These are phyloP conservation scores for Bombus balteatus DNA, from an alignment of 1,140 invertebrate species.

Conservation along the genomic window DNA sequence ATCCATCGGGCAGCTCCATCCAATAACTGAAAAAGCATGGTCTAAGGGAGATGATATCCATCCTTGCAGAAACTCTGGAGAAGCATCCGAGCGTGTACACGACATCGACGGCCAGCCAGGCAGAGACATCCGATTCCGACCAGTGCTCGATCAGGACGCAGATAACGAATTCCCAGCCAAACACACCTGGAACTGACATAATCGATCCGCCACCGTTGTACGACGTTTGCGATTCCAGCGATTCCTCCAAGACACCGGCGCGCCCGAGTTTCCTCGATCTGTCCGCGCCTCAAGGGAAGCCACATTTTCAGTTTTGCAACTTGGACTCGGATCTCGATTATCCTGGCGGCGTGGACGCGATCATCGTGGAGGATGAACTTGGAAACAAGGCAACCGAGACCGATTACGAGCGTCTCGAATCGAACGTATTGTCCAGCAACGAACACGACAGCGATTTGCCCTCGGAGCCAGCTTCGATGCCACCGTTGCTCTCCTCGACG, in stretches of 20 bases:
- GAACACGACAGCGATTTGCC: slow-evolving; percentile 78
- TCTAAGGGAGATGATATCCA: neutral
- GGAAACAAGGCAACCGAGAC: neutral
- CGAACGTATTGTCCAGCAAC: slow-evolving; percentile 60
- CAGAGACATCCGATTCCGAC: slow-evolving; percentile 77
- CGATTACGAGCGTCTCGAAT: slow-evolving; percentile 30
- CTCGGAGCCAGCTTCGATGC: slow-evolving; percentile 84
- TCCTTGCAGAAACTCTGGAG: slow-evolving; percentile 42
- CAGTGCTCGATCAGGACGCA: slow-evolving; percentile 79
- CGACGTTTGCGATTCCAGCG: slow-evolving; percentile 71
- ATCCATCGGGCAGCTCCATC: neutral
- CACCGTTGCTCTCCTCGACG: slow-evolving; percentile 79
- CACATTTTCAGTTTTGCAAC: slow-evolving; percentile 82
- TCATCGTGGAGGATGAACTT: slow-evolving; percentile 40
- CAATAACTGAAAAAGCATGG: neutral
- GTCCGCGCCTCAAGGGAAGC: slow-evolving; percentile 80
- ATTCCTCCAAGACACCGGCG: slow-evolving; percentile 65
- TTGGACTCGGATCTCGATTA: slow-evolving; percentile 74
- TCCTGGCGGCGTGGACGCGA: slow-evolving; percentile 57
- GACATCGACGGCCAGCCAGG: slow-evolving; percentile 68
- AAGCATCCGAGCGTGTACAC: slow-evolving; percentile 50
- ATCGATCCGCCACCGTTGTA: slow-evolving; percentile 77
- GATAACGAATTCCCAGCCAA: slow-evolving; percentile 74
- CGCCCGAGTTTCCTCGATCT: slow-evolving; percentile 83
- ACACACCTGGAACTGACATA: slow-evolving; percentile 75